Percentiles rank a stretch among this genome's conserved stretches.
Conservation (phyloP, 2,797 vertebrate species). For the Cryptoprocta ferox region DNA sequence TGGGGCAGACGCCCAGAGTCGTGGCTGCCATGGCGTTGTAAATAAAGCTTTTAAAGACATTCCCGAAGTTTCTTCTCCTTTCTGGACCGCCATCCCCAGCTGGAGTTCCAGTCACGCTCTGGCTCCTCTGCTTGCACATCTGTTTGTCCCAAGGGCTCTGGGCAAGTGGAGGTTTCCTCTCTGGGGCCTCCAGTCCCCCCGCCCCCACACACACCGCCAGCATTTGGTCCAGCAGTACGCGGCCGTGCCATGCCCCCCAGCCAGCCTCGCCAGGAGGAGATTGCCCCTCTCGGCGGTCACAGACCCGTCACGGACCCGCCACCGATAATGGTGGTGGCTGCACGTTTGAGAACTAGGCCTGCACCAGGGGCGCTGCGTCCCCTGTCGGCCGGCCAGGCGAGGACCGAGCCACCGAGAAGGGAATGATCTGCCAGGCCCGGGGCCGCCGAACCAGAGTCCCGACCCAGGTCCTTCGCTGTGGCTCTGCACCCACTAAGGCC, state of each 20-base stretch:
- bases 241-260: rapidly evolving
- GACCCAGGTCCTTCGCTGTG: rapidly evolving
- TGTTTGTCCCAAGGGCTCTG: not conserved
- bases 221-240: not conserved
- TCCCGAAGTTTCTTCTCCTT: not conserved
- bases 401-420: not conserved
- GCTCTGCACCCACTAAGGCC: not conserved
- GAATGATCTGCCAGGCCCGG: not conserved
- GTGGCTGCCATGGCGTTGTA: rapidly evolving
- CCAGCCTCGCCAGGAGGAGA: not conserved
- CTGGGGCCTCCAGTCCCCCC: not conserved
- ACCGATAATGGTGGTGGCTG: rapidly evolving
- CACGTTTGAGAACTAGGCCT: not conserved
- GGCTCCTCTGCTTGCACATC: not conserved
- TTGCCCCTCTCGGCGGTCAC: not conserved
- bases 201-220: too few relatives aligned
- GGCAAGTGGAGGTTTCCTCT: too few relatives aligned
- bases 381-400: rapidly evolving
- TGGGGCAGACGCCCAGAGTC: rapidly evolving
- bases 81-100: not conserved
- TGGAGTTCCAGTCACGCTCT: rapidly evolving
- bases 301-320: not conserved
- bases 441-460: rapidly evolving
- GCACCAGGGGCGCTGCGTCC: rapidly evolving
- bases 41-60: rapidly evolving